Base-by-base conservation (phyloP, 2,888 invertebrate species). In the Nomada fucata region DNA sequence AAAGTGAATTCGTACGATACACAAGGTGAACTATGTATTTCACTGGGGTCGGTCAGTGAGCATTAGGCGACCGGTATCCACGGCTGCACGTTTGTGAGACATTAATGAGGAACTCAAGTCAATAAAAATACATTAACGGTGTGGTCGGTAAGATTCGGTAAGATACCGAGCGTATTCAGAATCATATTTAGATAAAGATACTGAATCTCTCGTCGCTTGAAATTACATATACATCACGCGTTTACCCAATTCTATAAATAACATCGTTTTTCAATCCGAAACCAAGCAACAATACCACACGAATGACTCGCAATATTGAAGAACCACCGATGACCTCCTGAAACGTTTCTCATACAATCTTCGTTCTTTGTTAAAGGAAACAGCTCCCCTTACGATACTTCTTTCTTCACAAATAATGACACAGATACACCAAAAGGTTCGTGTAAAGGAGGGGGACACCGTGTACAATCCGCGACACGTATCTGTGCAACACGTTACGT, bases 1-100 rank as follows among this genome's bases (percentile, higher is more conserved):
- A 20, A 4, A 36, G 69, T 72, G 69, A 75, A 73, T 77, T 67
- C 71, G 63, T 47, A 36, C 63, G 57, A 60, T 50, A 36, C 47
- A 50, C 59, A 74, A 44, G 50, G 59, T 36, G 74, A 36, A 36
- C 36, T 36, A 36, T 7, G 36, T 36, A 36, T 36, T 36, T 36
- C 36, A 36, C 36, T 7, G 7, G 7, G 36, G 7, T 67, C 59
- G 18, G 44, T 60, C 47, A 59, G 42, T 42, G 36, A 53, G 18
- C 53, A 20, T 53, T n/a, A 20, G 20, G 53, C 18, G 20, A 20
- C n/a, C 18, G 20, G n/a, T 53, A 20, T 53, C 53, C 53, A 20
- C 53, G 53, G n/a, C 53, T 20, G n/a, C 7, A 53, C 0, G 53
- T 7, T 20, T 53, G 18, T 11, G 20, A 53, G 3, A 53, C 7